Conservation (phyloP, 2,888 invertebrate genomes). For the Tetranychus truncatus region DNA sequence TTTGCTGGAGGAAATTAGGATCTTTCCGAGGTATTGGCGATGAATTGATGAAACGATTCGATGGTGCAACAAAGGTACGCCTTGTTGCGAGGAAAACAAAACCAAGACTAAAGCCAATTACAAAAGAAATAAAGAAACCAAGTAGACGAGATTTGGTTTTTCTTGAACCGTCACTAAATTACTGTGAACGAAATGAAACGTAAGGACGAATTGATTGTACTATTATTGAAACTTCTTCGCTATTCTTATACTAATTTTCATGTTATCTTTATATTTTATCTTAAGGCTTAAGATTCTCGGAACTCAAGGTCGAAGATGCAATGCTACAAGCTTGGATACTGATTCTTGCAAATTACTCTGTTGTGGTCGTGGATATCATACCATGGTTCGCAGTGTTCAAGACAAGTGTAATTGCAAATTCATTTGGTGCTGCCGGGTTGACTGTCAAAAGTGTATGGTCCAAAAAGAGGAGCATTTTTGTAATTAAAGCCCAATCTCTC, state of each 20-base stretch:
- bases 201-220: constrained; percentile 36
- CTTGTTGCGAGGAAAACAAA: constrained; percentile 37
- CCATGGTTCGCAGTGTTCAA: constrained; percentile 56
- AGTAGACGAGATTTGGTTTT: constrained; percentile 77
- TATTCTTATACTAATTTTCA: neutral
- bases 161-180: constrained; percentile 73
- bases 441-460: constrained; percentile 60
- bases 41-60: constrained; percentile 56
- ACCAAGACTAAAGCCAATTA: constrained; percentile 48
- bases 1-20: constrained; percentile 71
- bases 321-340: constrained; percentile 60
- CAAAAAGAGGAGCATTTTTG: constrained; percentile 66
- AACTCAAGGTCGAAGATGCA: constrained; percentile 50
- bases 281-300: neutral
- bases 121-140: constrained; percentile 61
- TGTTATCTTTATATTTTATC: too few species aligned
- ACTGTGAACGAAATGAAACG: constrained; percentile 67
- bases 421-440: constrained; percentile 75
- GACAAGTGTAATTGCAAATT: constrained; percentile 76
- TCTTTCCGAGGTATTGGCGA: constrained; percentile 57
- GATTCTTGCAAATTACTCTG: constrained; percentile 71
- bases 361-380: constrained; percentile 73
- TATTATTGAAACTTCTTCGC: neutral
- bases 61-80: constrained; percentile 67
- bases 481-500: constrained; percentile 41